These are phyloP conservation scores for Drosophila heteroneura DNA, from an alignment of 2,888 invertebrate species.

Conservation along the genomic window DNA sequence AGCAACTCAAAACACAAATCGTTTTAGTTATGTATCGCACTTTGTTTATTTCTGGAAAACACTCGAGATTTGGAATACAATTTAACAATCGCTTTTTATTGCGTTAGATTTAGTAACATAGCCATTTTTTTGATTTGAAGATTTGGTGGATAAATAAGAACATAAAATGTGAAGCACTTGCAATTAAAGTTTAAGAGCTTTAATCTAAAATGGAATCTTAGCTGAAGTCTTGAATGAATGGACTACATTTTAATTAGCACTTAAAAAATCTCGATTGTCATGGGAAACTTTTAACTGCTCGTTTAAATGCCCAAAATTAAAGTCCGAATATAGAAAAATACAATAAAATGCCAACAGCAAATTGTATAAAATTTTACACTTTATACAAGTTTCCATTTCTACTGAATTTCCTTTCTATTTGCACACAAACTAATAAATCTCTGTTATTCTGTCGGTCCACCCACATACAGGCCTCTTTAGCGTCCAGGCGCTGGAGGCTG, in stretches of 20 bases:
- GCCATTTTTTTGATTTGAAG: not conserved
- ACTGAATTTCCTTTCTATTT: constrained; percentile 12
- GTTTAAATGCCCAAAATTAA: not conserved
- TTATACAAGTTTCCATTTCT: not conserved
- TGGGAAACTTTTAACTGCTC: not conserved
- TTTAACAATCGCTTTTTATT: constrained; percentile 12
- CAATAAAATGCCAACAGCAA: not conserved
- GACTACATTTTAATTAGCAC: not conserved
- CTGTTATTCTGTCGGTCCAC: not conserved
- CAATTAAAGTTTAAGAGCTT: not conserved
- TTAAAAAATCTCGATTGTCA: not conserved
- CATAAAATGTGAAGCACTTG: not conserved
- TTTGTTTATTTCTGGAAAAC: not conserved
- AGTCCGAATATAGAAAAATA: not conserved
- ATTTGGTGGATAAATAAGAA: not conserved
- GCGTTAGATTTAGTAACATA: not conserved
- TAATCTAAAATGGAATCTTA: not conserved
- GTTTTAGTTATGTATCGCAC: not conserved
- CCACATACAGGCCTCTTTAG: constrained; percentile 63
- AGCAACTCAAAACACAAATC: not conserved
- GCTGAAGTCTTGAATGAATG: not conserved
- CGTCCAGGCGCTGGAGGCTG: constrained; percentile 60
- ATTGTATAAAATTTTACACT: not conserved
- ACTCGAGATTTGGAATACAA: not conserved
- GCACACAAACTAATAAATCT: not conserved